Base-by-base conservation (phyloP, 2,797 vertebrate genomes). In the Gorsachius magnificus region DNA sequence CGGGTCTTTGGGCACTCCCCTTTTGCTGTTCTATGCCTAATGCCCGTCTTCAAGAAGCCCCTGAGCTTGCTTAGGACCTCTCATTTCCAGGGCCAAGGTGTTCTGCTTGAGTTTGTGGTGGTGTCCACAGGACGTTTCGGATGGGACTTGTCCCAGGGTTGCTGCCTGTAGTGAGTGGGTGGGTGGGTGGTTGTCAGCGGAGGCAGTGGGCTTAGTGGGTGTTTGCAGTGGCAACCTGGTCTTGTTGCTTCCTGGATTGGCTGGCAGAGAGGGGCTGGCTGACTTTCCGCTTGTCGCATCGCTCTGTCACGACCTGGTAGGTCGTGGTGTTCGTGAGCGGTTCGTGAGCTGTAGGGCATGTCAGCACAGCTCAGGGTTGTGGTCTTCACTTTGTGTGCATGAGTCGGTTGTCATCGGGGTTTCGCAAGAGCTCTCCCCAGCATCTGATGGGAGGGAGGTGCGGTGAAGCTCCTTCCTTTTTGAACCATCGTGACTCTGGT, bases 291-390 rank as follows among this genome's bases (percentile, higher is more conserved):
- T 36, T 4, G 0, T 83, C 83, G 72, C 80, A 31, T 91, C 58
- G 5, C 56, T 10, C 7, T 56, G 35, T 74, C 66, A 13, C 5
- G 6, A 45, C 36, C 48, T 0, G 0, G 7, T 63, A 4, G 1
- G 9, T 7, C 22, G 72, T 45, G 24, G 41, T 41, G 41, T 41
- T 41, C 41, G 41, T 41, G 41, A 41, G 41, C 41, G 43, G 48
- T 43, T 74, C 0, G 5, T 4, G 24, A 45, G 57, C 84, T 43
- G 19, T 3, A 7, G 66, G 65, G 65, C 87, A 58, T n/a, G 58
- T 80, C 54, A 25, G 75, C 19, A 6, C 83, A 61, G 84, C 89
- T 74, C 36, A 0, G 38, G 11, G 10, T 26, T 66, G 45, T 63
- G 64, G 26, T 41, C 41, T 41, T 70, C 1, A 2, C 58, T 12